phyloP scores from a whole-genome alignment of 2,797 vertebrate species.

The Chrysocyon brachyurus region DNA sequence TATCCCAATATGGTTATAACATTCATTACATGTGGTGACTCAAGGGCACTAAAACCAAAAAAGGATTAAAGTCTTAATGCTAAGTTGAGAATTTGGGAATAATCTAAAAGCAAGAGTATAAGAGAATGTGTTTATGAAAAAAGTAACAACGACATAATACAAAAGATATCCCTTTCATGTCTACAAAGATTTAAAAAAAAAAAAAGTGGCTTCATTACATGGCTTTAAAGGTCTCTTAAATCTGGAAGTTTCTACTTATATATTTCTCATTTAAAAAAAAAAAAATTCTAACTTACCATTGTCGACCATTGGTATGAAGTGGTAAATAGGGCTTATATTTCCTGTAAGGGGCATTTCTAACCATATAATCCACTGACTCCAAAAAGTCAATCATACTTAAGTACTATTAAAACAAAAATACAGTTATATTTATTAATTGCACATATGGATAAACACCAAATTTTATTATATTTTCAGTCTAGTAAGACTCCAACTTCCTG shows the following conservation, averaged over 20 bases:
- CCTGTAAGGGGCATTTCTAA: constrained; percentile 95
- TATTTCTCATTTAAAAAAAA: constrained; percentile 28
- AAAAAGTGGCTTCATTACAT: not conserved
- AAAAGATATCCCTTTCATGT: not conserved
- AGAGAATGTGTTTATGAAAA: not conserved
- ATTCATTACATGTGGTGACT: not conserved
- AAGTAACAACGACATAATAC: not conserved
- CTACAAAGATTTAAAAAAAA: not conserved
- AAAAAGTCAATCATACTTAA: constrained; percentile 95
- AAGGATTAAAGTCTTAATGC: not conserved
- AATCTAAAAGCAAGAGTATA: constrained; percentile 2
- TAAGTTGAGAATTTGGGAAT: constrained; percentile 32
- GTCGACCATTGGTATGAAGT: constrained; percentile 88
- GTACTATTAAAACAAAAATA: constrained; percentile 90
- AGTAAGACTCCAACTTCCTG: not conserved
- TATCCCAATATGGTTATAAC: not conserved
- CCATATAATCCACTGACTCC: constrained; percentile 97
- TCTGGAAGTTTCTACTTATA: not conserved
- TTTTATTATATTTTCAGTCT: constrained; percentile 40
- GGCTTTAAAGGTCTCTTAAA: constrained; percentile 19
- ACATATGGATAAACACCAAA: constrained; percentile 30
- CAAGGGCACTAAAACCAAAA: not conserved
- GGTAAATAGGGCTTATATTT: constrained; percentile 93
- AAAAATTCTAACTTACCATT: constrained; percentile 91
- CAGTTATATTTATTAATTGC: constrained; percentile 43